Evolutionary conservation across 2,888 invertebrate genomes (phyloP).

Genomic region (Cremastinae sp.): DNA sequence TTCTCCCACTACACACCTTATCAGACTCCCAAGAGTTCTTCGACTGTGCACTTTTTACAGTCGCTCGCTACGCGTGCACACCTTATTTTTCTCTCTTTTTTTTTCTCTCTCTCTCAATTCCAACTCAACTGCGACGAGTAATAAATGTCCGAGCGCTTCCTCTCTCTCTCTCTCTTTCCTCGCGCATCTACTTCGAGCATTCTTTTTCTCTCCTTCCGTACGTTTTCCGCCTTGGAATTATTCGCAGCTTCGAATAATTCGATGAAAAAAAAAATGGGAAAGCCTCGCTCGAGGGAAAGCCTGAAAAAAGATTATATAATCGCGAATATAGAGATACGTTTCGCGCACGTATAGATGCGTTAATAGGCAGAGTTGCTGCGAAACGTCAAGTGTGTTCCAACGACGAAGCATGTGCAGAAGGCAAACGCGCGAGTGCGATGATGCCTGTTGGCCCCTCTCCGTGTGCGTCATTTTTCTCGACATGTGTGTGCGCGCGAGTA

Average conservation of each 20-base stretch:
- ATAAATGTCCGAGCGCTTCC: constrained; percentile 15
- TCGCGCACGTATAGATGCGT: constrained; percentile 69
- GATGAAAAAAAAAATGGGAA: neutral
- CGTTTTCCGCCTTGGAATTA: constrained; percentile 1
- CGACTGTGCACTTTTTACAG: constrained; percentile 9
- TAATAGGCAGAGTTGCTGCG: constrained; percentile 66
- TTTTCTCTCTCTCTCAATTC: too few relatives aligned
- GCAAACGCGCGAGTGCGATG: constrained; percentile 4
- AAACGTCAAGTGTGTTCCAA: constrained; percentile 66
- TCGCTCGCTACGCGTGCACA: neutral
- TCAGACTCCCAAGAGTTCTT: constrained; percentile 45
- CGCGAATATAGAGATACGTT: constrained; percentile 64
- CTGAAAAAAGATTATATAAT: constrained; percentile 71
- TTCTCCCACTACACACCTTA: constrained; percentile 57
- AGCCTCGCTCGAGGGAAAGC: constrained; percentile 29
- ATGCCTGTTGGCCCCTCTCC: constrained; percentile 38
- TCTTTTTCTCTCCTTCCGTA: constrained; percentile 14
- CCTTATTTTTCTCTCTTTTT: constrained; percentile 15
- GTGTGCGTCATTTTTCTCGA: constrained; percentile 1
- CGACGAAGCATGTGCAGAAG: constrained; percentile 52
- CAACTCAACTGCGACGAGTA: constrained; percentile 44
- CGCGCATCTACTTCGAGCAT: constrained; percentile 3
- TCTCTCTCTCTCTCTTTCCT: constrained; percentile 16
- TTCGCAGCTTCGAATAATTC: neutral
- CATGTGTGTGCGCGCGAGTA: constrained; percentile 19